These are phyloP conservation scores for Eufriesea mexicana DNA, from an alignment of 1,140 invertebrate genomes.

Conservation along the genomic window DNA sequence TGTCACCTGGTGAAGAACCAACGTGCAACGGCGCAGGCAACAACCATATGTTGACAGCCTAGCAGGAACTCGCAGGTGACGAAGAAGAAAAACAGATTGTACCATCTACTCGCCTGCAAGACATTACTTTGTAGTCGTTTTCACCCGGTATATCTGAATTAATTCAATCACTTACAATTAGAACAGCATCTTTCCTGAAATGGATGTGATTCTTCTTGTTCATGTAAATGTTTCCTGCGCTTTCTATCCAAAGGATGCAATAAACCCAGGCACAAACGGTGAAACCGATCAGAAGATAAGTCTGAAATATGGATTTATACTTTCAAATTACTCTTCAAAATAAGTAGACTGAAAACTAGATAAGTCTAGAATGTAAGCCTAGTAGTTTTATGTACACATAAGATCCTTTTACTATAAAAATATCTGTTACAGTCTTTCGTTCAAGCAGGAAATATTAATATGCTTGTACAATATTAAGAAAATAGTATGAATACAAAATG, in stretches of 20 bases:
- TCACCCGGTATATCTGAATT: background rate
- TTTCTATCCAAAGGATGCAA: conserved; percentile 85
- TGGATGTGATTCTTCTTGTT: conserved; percentile 79
- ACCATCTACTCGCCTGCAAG: conserved; percentile 85
- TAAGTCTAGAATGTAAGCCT: too few relatives aligned
- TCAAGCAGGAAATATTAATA: too few relatives aligned
- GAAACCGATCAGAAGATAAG: conserved; percentile 84
- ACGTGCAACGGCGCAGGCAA: conserved; percentile 88
- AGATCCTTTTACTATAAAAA: too few relatives aligned
- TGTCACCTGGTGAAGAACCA: conserved; percentile 91
- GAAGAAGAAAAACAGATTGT: conserved; percentile 87
- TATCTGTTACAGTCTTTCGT: too few relatives aligned
- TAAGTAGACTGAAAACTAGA: background rate
- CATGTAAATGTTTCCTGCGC: conserved; percentile 83
- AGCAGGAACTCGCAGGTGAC: conserved; percentile 89
- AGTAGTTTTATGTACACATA: too few relatives aligned
- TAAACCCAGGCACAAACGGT: conserved; percentile 85
- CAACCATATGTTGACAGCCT: conserved; percentile 90
- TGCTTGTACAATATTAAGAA: background rate
- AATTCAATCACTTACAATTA: conserved; percentile 80
- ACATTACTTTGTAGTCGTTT: background rate
- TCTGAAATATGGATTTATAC: conserved; percentile 81
- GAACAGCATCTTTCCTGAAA: conserved; percentile 82
- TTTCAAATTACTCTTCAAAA: background rate
- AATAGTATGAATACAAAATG: background rate